Evolutionary conservation across 92 coral and sea anemone species (phyloP).

Genomic region (Phymanthus crucifer): DNA sequence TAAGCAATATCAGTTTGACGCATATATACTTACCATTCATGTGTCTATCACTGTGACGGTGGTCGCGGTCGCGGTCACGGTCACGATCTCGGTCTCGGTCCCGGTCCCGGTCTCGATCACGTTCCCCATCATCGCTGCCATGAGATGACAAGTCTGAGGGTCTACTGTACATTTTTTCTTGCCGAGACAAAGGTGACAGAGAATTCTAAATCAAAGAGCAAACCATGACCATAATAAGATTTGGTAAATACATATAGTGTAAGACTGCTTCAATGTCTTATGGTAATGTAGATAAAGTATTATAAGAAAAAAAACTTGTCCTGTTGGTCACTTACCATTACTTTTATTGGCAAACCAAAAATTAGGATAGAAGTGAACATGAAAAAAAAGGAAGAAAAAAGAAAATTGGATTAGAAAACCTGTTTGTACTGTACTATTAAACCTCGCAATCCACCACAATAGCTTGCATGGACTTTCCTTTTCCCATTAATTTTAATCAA

Average conservation of each 20-base stretch:
- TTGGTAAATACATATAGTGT: too few species aligned
- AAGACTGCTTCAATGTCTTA: too few species aligned
- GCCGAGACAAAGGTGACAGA: constrained; percentile 85
- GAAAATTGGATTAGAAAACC: too few species aligned
- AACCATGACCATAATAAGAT: not conserved
- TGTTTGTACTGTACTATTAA: too few species aligned
- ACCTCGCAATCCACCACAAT: too few species aligned
- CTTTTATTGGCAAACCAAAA: not conserved
- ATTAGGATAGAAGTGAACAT: not conserved
- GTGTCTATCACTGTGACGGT: constrained; percentile 72
- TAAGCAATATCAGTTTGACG: constrained; percentile 8
- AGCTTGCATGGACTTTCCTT: too few species aligned
- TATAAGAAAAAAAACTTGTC: not conserved
- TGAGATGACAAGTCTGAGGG: constrained; percentile 96
- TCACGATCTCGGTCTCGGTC: constrained; percentile 64
- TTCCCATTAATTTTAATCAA: too few species aligned
- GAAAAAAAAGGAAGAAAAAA: not conserved
- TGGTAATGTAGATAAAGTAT: not conserved
- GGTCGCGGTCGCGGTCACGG: constrained; percentile 66
- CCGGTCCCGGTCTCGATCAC: constrained; percentile 70
- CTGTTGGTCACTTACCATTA: not conserved
- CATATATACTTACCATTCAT: constrained; percentile 65
- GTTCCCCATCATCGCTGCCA: constrained; percentile 96
- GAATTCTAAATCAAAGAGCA: constrained; percentile 67
- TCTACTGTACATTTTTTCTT: constrained; percentile 74